These are phyloP conservation scores for Nudaria mundana DNA, from an alignment of 2,888 invertebrate species.

Conservation along the genomic window DNA sequence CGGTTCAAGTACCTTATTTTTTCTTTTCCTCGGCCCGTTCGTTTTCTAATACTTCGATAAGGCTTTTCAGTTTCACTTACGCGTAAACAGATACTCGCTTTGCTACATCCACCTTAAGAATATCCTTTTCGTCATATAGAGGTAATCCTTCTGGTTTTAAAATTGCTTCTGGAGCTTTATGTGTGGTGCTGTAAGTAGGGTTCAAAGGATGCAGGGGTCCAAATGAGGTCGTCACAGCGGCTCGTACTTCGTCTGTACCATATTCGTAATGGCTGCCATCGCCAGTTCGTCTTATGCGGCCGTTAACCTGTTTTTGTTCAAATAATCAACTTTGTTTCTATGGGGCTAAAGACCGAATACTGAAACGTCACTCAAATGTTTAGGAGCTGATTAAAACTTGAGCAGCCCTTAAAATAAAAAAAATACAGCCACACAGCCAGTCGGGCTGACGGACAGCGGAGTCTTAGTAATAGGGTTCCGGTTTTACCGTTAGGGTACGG, in stretches of 20 bases:
- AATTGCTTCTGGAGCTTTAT: constrained; percentile 43
- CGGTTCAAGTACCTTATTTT: no score
- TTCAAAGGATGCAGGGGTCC: constrained; percentile 66
- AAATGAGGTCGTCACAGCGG: constrained; percentile 45
- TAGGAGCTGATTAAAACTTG: neutral
- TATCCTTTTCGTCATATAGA: constrained; percentile 58
- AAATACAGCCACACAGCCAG: neutral
- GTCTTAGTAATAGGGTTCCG: no score
- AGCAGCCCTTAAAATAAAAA: neutral
- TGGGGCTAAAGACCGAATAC: no score
- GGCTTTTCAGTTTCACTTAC: no score
- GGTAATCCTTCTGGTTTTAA: constrained; percentile 58
- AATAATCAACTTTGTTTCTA: neutral
- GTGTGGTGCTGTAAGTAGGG: constrained; percentile 56
- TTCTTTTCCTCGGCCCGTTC: no score
- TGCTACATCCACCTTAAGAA: constrained; percentile 30
- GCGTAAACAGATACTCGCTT: constrained; percentile 11
- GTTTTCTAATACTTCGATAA: no score
- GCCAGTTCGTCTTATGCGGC: constrained; percentile 82
- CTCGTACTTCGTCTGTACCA: constrained; percentile 56
- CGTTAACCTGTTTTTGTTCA: constrained; percentile 55
- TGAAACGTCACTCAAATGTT: no score
- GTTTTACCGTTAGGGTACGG: no score
- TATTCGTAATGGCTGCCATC: constrained; percentile 83
- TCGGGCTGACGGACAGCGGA: no score